phyloP scores from a whole-genome alignment of 2,113 vertebrate species.

The Nibea albiflora region DNA sequence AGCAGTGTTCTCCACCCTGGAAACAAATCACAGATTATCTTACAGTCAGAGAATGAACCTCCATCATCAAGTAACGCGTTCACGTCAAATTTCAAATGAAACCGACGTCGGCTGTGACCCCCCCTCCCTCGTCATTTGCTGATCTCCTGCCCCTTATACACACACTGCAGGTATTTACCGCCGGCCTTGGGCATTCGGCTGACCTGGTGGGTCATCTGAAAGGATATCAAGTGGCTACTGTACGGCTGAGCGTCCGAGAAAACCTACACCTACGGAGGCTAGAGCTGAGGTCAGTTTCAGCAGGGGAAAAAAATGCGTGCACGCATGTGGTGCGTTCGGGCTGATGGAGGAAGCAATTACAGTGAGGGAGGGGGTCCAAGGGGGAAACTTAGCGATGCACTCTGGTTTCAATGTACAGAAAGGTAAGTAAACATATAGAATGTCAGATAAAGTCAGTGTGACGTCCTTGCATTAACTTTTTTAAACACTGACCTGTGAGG shows the following conservation, averaged over 20 bases:
- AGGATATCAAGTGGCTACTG: conserved; percentile 52
- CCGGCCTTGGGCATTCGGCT: conserved; percentile 2
- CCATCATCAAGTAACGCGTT: conserved; percentile 31
- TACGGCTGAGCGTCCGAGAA: conserved; percentile 13
- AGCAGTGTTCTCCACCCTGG: conserved; percentile 96
- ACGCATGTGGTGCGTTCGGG: background rate
- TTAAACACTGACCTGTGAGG: background rate
- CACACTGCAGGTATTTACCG: conserved; percentile 31
- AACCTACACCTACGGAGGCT: conserved; percentile 47
- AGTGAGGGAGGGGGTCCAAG: background rate
- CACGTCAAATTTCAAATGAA: conserved; percentile 51
- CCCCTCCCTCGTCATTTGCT: background rate
- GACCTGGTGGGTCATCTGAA: conserved; percentile 14
- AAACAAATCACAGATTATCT: conserved; percentile 39
- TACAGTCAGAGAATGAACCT: conserved; percentile 15
- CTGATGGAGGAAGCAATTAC: background rate
- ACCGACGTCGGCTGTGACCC: background rate
- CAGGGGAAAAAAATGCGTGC: background rate
- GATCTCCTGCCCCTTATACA: conserved; percentile 15
- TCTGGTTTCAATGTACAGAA: background rate
- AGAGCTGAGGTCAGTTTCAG: conserved; percentile 35
- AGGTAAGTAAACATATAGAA: background rate
- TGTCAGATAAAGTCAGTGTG: too few species aligned
- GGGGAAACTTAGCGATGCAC: background rate
- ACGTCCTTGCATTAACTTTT: too few species aligned